Evolutionary conservation across 2,113 vertebrate genomes (phyloP), one percentile per base, ranked within the genome.

Genomic region (Centrocercus urophasianus): DNA sequence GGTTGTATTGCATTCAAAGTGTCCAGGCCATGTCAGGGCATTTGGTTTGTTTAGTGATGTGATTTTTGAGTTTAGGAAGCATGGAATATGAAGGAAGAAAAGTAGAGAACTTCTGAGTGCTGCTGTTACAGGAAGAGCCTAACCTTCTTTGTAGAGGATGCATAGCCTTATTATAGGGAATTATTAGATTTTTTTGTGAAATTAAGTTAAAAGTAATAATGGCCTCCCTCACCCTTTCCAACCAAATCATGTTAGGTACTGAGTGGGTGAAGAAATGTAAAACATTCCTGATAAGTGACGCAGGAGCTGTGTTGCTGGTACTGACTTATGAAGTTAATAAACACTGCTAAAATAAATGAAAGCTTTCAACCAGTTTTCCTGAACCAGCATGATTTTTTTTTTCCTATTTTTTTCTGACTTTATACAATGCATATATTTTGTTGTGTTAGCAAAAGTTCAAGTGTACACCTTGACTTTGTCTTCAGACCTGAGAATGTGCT

Each of bases 231-330:
- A 12, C 10, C 56, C 56, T 19, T 32, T 59, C 30, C 56, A 59
- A 20, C 94, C 80, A 97, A 95, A 97, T 98, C 97, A 85, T 96
- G 92, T 96, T 96, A 97, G 96, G 78, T 95, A 97, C 98, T 98
- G 95, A 98, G 94, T 95, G 95, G 69, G 22, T 34, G 61, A 63
- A 38, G 25, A 97, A 97, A 97, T 95, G 95, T 20, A 20, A 95
- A 97, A 73, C 52, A 59, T 89, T 86, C 67, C 93, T 95, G 81
- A 61, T 95, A 90, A 90, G 87, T 92, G 95, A 70, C 27, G 38
- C 64, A 92, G 95, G 88, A 97, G 80, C 86, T 81, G 52, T 88
- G 88, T 90, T 97, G 78, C 90, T 38, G 34, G 64, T 97, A 85
- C 85, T 92, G 93, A 95, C 84, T 96, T 96, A 56, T 56, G 78